Evolutionary conservation across 2,888 invertebrate genomes (phyloP), one percentile per base, ranked within the genome.

Genomic region (Mycogona germanica): DNA sequence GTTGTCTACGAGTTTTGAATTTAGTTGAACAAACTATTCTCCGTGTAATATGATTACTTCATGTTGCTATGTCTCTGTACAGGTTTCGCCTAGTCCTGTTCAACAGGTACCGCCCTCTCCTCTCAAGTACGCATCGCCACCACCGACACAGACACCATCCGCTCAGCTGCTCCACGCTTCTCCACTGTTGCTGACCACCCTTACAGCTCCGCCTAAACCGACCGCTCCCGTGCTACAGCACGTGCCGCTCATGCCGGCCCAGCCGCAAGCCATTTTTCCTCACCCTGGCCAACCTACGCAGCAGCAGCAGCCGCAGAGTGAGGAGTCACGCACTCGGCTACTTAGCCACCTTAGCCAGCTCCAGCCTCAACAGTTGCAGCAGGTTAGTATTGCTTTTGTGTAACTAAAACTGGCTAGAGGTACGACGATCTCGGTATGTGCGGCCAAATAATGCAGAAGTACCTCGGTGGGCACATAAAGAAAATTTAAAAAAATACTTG

Each of bases 321-420:
- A 58, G 46, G 58, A 58, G 25, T 57, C 58, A 45, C 56, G 60
- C 23, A 56, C 60, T 21, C 59, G 60, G 29, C 30, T 58, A 28
- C 50, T 61, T 9, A 53, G 59, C 26, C 57, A 61, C 29, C 41
- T 61, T 23, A 58, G 59, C 26, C 61, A 60, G 23, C 19, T 57
- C 21, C 57, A 57, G 21, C 32, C 51, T 4, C 60, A 60, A 30
- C 61, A 62, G 55, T 57, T 62, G 7, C 62, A 62, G 35, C 59
- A 62, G 44, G 61, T 60, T 37, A 48, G 35, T 5, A 29, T 46
- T 46, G 35, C 19, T n/a, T 32, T 42, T 14, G 21, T 17, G 23
- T n/a, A n/a, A n/a, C n/a, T n/a, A n/a, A n/a, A n/a, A n/a, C n/a
- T n/a, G n/a, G n/a, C n/a, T n/a, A n/a, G n/a, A n/a, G n/a, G n/a